Evolutionary conservation across 2,113 vertebrate genomes (phyloP), one percentile per base, ranked within the genome.

Genomic region (Misgurnus anguillicaudatus): DNA sequence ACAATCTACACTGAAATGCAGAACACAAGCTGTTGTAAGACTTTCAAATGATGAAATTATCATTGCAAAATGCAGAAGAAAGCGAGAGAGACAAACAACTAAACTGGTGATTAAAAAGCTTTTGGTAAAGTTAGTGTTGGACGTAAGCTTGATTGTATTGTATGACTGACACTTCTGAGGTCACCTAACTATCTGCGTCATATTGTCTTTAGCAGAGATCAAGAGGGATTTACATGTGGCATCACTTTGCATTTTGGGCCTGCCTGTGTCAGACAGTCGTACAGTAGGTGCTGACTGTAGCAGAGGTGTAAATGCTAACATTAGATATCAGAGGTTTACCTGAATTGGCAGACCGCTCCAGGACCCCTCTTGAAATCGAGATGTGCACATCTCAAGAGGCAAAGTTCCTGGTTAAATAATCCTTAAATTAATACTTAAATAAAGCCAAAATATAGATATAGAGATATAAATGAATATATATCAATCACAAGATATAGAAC

Each of bases 331-430:
- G 86, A 87, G 61, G 86, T 83, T 88, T 88, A 88, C 87, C 87
- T 88, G 86, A 83, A 71, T 76, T 80, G 66, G 86, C 78, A 83
- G 86, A 85, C 87, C 84, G 83, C 86, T 87, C 86, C 87, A 88
- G 86, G 87, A 88, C 83, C 86, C 85, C 87, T 88, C 87, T 88
- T 88, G 87, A 86, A 88, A 88, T 83, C 85, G 87, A 88, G 87
- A 88, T 88, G 87, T 85, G 87, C 84, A 84, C 87, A 88, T 88
- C 87, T 88, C 87, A 88, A 88, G 87, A 87, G 87, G 87, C 87
- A 88, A 88, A 87, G 72, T 85, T 87, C 87, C 87, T 88, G 86
- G 87, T 88, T 88, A 88, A 86, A 88, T 88, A 88, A 88, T 88
- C 83, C 86, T 88, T 87, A 87, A 88, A 88, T 88, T 86, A 88